These are phyloP conservation scores for Nymphalis urticae DNA, from an alignment of 2,888 invertebrate species.

Conservation along the genomic window DNA sequence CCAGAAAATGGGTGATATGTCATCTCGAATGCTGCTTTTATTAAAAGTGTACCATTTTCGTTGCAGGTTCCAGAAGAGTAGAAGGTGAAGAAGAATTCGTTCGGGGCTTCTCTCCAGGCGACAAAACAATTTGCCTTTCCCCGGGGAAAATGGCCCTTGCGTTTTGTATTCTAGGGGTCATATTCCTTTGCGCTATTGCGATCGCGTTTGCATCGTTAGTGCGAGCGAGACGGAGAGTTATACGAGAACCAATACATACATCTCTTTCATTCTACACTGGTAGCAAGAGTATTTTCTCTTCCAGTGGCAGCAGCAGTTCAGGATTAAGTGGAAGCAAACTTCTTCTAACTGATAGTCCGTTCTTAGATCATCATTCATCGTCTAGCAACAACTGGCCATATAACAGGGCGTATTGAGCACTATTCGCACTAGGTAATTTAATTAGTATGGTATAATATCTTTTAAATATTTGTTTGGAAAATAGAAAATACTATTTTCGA, in stretches of 20 bases:
- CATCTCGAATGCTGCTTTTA: too few species aligned
- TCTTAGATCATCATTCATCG: constrained; percentile 80
- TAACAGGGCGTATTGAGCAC: constrained; percentile 61
- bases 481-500: too few species aligned
- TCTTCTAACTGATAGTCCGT: constrained; percentile 83
- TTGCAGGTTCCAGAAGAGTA: constrained; percentile 70
- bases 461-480: too few species aligned
- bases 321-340: constrained; percentile 83
- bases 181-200: constrained; percentile 86
- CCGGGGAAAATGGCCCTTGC: constrained; percentile 89
- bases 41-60: constrained; percentile 26
- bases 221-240: constrained; percentile 80
- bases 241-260: constrained; percentile 73
- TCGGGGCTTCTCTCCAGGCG: constrained; percentile 78
- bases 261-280: constrained; percentile 82
- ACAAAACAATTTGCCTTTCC: constrained; percentile 86
- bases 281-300: constrained; percentile 83
- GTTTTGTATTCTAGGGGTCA: constrained; percentile 86
- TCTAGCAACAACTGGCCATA: constrained; percentile 80
- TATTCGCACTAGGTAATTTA: neutral
- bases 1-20: too few species aligned
- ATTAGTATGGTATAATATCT: neutral
- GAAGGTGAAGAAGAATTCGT: constrained; percentile 69
- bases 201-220: constrained; percentile 86
- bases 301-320: constrained; percentile 82